These are phyloP conservation scores for Drosophila orena DNA, from an alignment of 1,140 invertebrate genomes.

Conservation along the genomic window DNA sequence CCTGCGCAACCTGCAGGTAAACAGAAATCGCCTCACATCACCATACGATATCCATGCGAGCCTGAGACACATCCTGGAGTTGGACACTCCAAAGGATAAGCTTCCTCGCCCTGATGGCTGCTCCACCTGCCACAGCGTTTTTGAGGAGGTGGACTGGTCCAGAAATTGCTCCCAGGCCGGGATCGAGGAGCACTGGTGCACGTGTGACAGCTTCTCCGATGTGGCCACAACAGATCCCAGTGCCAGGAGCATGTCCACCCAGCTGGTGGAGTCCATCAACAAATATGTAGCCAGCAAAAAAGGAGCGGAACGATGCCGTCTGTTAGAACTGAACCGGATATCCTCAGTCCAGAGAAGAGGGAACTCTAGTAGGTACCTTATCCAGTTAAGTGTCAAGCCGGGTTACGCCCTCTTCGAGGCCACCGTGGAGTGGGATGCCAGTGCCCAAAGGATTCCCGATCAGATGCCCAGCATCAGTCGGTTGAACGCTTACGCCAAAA, in stretches of 20 bases:
- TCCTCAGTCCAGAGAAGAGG: constrained; percentile 17
- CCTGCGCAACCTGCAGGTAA: constrained; percentile 88
- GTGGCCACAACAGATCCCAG: constrained; percentile 71
- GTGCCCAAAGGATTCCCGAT: constrained; percentile 46
- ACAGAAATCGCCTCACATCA: constrained; percentile 90
- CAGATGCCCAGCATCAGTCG: constrained; percentile 86
- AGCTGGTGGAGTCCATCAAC: constrained; percentile 85
- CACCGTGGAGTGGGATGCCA: constrained; percentile 85
- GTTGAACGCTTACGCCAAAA: constrained; percentile 86
- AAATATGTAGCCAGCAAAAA: constrained; percentile 41
- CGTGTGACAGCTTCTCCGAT: constrained; percentile 87
- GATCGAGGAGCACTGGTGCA: constrained; percentile 91
- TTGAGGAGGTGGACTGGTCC: constrained; percentile 87
- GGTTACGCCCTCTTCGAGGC: constrained; percentile 86
- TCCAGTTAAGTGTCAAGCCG: constrained; percentile 51
- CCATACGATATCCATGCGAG: constrained; percentile 93
- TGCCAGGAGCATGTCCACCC: constrained; percentile 81
- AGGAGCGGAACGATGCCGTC: constrained; percentile 37
- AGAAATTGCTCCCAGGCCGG: constrained; percentile 90
- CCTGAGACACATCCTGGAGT: constrained; percentile 84
- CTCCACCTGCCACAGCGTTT: constrained; percentile 89
- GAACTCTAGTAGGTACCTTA: constrained; percentile 8
- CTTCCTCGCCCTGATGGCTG: constrained; percentile 82
- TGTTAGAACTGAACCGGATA: constrained; percentile 21
- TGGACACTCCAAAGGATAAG: constrained; percentile 60